Evolutionary conservation across 2,113 vertebrate species (phyloP).

Genomic region (Gavia stellata): DNA sequence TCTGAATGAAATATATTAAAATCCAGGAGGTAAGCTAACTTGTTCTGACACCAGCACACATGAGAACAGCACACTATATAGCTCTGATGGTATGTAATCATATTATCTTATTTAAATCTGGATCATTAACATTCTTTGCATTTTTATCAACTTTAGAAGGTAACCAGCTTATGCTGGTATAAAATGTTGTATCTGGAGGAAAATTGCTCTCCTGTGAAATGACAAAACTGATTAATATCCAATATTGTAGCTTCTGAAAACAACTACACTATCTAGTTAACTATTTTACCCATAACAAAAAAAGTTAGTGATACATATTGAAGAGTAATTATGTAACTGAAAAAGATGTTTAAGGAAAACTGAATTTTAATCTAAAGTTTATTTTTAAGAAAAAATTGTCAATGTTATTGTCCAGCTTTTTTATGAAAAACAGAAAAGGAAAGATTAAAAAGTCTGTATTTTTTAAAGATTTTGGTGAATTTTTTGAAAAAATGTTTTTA

Average conservation of each 20-base stretch:
- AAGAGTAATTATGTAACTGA: background rate
- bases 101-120: background rate
- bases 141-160: constrained; percentile 9
- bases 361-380: background rate
- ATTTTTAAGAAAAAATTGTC: background rate
- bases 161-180: background rate
- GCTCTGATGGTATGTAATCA: background rate
- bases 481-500: background rate
- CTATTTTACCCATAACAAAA: background rate
- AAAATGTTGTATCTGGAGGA: background rate
- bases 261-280: background rate
- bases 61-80: background rate
- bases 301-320: background rate
- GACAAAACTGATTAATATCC: background rate
- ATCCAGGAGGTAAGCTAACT: background rate
- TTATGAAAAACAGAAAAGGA: background rate
- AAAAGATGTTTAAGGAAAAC: background rate
- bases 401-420: background rate
- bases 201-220: background rate
- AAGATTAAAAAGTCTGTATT: background rate
- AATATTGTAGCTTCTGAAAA: background rate
- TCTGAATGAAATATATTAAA: background rate
- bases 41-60: background rate
- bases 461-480: background rate
- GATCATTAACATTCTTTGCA: background rate